Base-by-base conservation (phyloP, 2,888 invertebrate genomes). In the Cabera pusaria region DNA sequence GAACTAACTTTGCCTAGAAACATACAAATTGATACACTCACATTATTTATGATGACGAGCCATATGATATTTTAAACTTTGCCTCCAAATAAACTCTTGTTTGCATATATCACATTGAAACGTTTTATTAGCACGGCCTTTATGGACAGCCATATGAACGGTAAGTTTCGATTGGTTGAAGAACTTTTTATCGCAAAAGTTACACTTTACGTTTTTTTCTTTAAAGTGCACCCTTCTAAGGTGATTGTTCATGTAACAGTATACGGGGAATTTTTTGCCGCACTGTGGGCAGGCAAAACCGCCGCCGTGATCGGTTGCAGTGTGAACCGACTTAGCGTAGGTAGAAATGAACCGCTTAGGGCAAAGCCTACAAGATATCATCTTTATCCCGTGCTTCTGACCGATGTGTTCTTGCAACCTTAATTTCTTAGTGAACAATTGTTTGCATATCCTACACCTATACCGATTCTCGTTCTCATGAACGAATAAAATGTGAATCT, bases 61-160 rank as follows among this genome's bases (percentile, higher is more conserved):
- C n/a, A n/a, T n/a, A n/a, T n/a, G n/a, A n/a, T n/a, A n/a, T n/a
- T n/a, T n/a, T n/a, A 8, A 22, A 19, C 23, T 50, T 4, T 14
- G 2, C 14, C 4, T 14, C 4, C 14, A 3, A 2, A 14, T 14
- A 14, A 14, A 14, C 3, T 28, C 52, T 23, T 49, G 33, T 25
- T 37, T 44, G 29, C 29, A 14, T 3, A n/a, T n/a, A n/a, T n/a
- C n/a, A n/a, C n/a, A 14, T 2, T 14, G 14, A 14, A 14, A 14
- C 3, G 2, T 4, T 4, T 14, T 14, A 3, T 4, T n/a, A n/a
- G n/a, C n/a, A 14, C 14, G n/a, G 14, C 80, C 80, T n/a, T 72
- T 67, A 51, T 90, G 90, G 19, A 49, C 37, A 43, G 83, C 76
- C 70, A 86, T 84, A 35, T 91, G 91, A 48, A 63, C 66, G 46